Percentiles rank a stretch among this genome's conserved stretches.
Evolutionary conservation across 2,888 invertebrate species (phyloP).

Genomic region (Eupsilia transversa): DNA sequence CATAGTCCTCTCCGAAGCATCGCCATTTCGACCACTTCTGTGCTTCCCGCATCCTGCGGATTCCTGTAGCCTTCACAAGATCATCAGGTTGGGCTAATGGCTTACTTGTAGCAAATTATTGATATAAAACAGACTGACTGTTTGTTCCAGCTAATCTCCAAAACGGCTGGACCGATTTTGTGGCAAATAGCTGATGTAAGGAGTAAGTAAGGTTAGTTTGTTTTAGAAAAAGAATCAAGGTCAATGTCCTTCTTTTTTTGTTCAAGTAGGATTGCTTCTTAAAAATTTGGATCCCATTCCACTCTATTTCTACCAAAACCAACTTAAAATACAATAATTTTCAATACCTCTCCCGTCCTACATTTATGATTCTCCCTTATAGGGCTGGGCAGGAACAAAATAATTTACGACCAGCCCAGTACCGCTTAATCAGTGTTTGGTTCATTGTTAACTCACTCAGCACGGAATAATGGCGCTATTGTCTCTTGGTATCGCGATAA

Average conservation of each 20-base stretch:
- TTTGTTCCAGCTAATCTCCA: no score
- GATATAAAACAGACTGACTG: no score
- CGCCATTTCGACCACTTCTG: no score
- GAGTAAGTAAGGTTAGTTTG: no score
- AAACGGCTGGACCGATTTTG: no score
- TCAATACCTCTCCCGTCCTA: conserved; percentile 31
- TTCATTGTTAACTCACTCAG: conserved; percentile 84
- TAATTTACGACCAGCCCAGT: conserved; percentile 82
- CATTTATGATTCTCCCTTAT: conserved; percentile 63
- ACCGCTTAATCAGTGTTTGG: conserved; percentile 86
- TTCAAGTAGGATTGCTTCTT: neutral
- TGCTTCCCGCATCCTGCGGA: no score
- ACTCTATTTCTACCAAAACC: conserved; percentile 3
- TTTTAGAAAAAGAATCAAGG: no score
- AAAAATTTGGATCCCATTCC: neutral
- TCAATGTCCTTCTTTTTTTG: neutral
- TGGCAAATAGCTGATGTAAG: no score
- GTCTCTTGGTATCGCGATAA: conserved; percentile 85
- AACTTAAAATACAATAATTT: conserved; percentile 39
- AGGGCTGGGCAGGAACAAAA: conserved; percentile 74
- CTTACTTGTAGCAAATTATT: neutral
- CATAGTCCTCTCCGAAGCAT: no score
- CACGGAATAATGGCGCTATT: conserved; percentile 84
- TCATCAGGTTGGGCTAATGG: no score
- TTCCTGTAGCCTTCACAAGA: no score